phyloP scores from a whole-genome alignment of 2,888 invertebrate genomes.

The Drosophila multiciliata region DNA sequence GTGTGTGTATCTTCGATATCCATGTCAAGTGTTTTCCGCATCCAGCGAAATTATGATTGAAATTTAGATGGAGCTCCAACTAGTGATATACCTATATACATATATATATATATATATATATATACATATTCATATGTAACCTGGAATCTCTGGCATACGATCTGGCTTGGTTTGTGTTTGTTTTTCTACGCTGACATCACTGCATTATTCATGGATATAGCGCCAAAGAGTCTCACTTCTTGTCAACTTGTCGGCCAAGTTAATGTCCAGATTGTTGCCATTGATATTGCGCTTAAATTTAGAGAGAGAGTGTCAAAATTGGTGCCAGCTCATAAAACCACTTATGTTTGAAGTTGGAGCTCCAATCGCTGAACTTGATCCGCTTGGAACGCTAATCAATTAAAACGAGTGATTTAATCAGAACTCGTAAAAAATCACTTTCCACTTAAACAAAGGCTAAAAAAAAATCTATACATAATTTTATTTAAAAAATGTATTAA shows the following conservation, averaged over 20 bases:
- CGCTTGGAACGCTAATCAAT: constrained; percentile 48
- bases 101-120: constrained; percentile 1
- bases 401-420: constrained; percentile 9
- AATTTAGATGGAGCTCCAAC: constrained; percentile 67
- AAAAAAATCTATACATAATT: neutral
- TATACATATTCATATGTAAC: constrained; percentile 7
- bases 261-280: constrained; percentile 24
- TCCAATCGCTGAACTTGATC: constrained; percentile 46
- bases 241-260: constrained; percentile 42
- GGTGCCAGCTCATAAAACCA: constrained; percentile 37
- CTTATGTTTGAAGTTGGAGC: constrained; percentile 26
- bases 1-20: constrained; percentile 39
- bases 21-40: constrained; percentile 69
- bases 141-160: constrained; percentile 47
- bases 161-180: constrained; percentile 46
- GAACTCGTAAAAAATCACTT: constrained; percentile 1
- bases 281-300: constrained; percentile 1
- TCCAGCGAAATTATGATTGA: constrained; percentile 75
- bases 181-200: constrained; percentile 49
- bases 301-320: constrained; percentile 48
- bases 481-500: neutral
- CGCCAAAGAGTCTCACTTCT: constrained; percentile 35
- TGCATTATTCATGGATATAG: constrained; percentile 69
- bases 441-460: neutral
- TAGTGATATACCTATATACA: constrained; percentile 19